Percentiles rank a stretch among this genome's conserved stretches.
Evolutionary conservation across 2,888 invertebrate genomes (phyloP).

Genomic region (Standfussiana lucernea): DNA sequence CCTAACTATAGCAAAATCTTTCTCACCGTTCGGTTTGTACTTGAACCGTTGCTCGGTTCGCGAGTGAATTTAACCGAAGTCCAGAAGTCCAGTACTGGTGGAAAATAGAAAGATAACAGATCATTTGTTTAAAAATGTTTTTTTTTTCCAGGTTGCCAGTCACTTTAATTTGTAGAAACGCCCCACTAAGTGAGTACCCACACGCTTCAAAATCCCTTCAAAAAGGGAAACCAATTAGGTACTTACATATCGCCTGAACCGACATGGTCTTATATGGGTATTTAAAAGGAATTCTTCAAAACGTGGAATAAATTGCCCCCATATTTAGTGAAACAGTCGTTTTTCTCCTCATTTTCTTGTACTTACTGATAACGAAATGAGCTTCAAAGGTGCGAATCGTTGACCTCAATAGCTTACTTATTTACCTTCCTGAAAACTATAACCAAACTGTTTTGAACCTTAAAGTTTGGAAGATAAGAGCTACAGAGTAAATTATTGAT

Average conservation of each 20-base stretch:
- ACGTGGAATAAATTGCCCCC: slow-evolving; percentile 31
- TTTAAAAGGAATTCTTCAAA: slow-evolving; percentile 16
- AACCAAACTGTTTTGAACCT: slow-evolving; percentile 43
- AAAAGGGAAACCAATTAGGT: slow-evolving; percentile 1
- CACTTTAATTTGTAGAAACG: no score
- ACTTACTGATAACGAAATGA: slow-evolving; percentile 81
- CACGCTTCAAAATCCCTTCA: background rate
- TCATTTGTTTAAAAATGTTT: no score
- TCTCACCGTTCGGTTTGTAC: no score
- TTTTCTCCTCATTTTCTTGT: slow-evolving; percentile 84
- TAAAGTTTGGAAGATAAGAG: slow-evolving; percentile 1
- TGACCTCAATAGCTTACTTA: slow-evolving; percentile 80
- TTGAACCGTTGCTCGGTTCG: no score
- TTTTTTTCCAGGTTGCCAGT: no score
- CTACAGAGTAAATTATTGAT: background rate
- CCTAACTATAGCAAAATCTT: no score
- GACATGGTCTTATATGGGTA: background rate
- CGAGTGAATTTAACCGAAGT: no score
- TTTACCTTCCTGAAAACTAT: slow-evolving; percentile 12
- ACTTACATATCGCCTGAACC: background rate
- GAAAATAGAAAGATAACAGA: no score
- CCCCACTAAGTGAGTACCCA: background rate
- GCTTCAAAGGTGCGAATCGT: slow-evolving; percentile 87
- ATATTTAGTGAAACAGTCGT: slow-evolving; percentile 62
- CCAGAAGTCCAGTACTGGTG: no score